These are phyloP conservation scores for Dryoscopus gambensis DNA, from an alignment of 2,113 vertebrate genomes.

Conservation along the genomic window DNA sequence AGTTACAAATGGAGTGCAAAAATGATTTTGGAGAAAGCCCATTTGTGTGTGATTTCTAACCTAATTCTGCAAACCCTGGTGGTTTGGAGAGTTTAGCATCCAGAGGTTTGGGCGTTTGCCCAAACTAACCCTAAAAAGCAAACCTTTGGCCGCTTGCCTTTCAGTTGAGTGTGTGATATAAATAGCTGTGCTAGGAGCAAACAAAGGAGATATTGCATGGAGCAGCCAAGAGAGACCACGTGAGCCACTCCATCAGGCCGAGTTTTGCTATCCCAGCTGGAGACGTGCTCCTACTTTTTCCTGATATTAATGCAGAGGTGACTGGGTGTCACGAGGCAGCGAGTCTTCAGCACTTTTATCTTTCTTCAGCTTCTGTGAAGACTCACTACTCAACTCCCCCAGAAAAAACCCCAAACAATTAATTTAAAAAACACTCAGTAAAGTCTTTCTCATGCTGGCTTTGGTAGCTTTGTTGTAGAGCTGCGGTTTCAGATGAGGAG, in stretches of 20 bases:
- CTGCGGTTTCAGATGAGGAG: background rate
- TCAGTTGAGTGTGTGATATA: slow-evolving; percentile 39
- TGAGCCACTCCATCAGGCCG: background rate
- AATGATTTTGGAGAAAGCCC: slow-evolving; percentile 47
- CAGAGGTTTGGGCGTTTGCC: slow-evolving; percentile 63
- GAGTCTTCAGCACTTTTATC: background rate
- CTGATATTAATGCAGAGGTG: no score
- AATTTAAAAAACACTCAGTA: background rate
- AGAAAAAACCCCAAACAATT: background rate
- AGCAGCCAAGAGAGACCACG: slow-evolving; percentile 9
- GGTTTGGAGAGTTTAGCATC: slow-evolving; percentile 50
- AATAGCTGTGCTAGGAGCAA: slow-evolving; percentile 45
- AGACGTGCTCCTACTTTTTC: background rate
- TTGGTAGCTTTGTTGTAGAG: background rate
- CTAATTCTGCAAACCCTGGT: slow-evolving; percentile 48
- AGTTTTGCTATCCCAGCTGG: background rate
- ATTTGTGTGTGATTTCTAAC: slow-evolving; percentile 59
- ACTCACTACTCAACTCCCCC: background rate
- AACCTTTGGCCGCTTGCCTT: slow-evolving; percentile 53
- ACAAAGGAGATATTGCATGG: slow-evolving; percentile 42
- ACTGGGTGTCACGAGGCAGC: background rate
- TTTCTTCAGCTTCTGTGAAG: background rate
- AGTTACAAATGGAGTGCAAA: slow-evolving; percentile 53
- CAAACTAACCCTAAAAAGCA: slow-evolving; percentile 59
- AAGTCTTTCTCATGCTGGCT: background rate